Conservation (phyloP, 1,140 invertebrate genomes). For the Apocrypta bakeri region DNA sequence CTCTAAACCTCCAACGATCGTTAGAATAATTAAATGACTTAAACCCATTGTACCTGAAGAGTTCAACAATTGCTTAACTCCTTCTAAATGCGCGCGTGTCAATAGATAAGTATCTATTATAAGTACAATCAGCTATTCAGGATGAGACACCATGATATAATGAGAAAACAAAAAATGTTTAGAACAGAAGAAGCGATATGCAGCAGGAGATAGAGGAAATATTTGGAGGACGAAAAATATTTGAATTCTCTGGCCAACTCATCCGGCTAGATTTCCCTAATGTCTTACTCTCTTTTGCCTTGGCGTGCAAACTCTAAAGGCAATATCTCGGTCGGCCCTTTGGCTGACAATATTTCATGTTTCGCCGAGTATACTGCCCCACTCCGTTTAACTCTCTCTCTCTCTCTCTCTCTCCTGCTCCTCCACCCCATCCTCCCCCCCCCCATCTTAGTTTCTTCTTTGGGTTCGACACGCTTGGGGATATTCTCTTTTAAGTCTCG, state of each 20-base stretch:
- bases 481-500: background rate
- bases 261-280: constrained; percentile 66
- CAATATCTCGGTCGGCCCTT: constrained; percentile 56
- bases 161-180: no score
- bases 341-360: constrained; percentile 19
- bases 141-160: background rate
- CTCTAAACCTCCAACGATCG: no score
- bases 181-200: no score
- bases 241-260: constrained; percentile 60
- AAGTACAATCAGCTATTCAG: no score
- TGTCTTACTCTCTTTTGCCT: constrained; percentile 57
- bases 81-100: background rate
- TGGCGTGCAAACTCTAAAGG: constrained; percentile 52
- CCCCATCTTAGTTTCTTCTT: background rate
- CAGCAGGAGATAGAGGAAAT: constrained; percentile 33
- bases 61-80: background rate
- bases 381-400: background rate
- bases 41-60: background rate
- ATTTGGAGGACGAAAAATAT: constrained; percentile 56
- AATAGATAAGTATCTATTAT: no score
- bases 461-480: background rate
- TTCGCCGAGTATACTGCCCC: background rate
- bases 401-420: background rate
- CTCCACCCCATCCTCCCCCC: no score
- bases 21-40: background rate